Percentiles rank a stretch among this genome's conserved stretches.
Evolutionary conservation across 1,140 invertebrate species (phyloP).

Genomic region (Euwallacea fornicatus): DNA sequence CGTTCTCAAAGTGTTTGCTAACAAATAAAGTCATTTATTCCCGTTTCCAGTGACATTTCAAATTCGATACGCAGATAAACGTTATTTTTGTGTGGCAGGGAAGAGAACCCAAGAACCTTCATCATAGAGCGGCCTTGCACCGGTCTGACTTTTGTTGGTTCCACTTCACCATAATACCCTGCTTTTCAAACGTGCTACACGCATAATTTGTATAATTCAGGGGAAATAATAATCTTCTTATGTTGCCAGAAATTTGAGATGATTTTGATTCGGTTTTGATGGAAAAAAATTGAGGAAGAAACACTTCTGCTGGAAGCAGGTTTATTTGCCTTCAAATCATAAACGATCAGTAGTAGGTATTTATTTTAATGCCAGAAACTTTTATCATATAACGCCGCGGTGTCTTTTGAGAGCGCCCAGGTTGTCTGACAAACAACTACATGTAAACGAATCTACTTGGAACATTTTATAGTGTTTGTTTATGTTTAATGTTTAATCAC

Average conservation of each 20-base stretch:
- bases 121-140: conserved; percentile 13
- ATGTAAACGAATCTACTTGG: conserved; percentile 35
- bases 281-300: conserved; percentile 1
- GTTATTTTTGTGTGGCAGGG: conserved; percentile 24
- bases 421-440: conserved; percentile 28
- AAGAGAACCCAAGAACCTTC: conserved; percentile 18
- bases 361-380: conserved; percentile 34
- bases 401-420: conserved; percentile 30
- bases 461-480: conserved; percentile 36
- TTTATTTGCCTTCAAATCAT: conserved; percentile 34
- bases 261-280: background rate
- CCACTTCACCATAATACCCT: conserved; percentile 29
- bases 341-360: conserved; percentile 23
- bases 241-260: background rate
- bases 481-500: conserved; percentile 38
- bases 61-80: conserved; percentile 43
- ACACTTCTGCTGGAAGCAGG: background rate
- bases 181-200: conserved; percentile 25
- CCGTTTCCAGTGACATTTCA: conserved; percentile 42
- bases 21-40: conserved; percentile 45
- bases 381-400: conserved; percentile 34
- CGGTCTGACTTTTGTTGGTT: conserved; percentile 25
- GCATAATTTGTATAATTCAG: conserved; percentile 33
- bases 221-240: conserved; percentile 9
- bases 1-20: conserved; percentile 43